These are phyloP conservation scores for Limonius californicus DNA, from an alignment of 1,140 invertebrate species.

Conservation along the genomic window DNA sequence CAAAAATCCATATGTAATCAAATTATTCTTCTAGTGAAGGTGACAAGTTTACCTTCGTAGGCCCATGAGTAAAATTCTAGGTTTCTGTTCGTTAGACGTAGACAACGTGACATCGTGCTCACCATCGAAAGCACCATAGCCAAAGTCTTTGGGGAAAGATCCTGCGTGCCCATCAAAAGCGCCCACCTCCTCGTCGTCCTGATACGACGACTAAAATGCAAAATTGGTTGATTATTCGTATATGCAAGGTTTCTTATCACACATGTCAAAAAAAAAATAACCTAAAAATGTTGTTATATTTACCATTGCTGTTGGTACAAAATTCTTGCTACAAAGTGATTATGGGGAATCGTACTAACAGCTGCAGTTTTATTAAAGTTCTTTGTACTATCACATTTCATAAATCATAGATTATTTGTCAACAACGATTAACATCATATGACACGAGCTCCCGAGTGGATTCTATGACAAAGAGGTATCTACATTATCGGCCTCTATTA, in stretches of 20 bases:
- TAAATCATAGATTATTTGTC: not conserved
- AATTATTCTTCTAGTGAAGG: too few species aligned
- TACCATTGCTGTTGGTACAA: not conserved
- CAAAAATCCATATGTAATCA: too few species aligned
- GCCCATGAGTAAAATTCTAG: constrained; percentile 94
- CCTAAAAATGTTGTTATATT: not conserved
- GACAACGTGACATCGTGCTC: constrained; percentile 53
- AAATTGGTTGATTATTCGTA: too few species aligned
- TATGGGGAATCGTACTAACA: too few species aligned
- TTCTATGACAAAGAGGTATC: too few species aligned
- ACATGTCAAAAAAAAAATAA: not conserved
- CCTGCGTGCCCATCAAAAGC: constrained; percentile 52
- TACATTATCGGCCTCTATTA: too few species aligned
- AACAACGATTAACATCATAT: not conserved
- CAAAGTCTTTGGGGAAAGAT: constrained; percentile 91
- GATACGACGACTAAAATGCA: constrained; percentile 58
- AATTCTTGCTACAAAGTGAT: not conserved
- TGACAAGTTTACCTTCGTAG: constrained; percentile 78
- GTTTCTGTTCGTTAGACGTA: constrained; percentile 72
- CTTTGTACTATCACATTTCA: not conserved
- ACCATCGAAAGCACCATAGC: constrained; percentile 81
- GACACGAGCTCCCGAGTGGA: not conserved
- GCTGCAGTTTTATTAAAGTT: too few species aligned
- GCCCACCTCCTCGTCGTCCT: constrained; percentile 58
- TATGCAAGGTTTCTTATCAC: too few species aligned